A percentile compares a stretch with the other conserved stretches of the same genome.
phyloP scores from a whole-genome alignment of 2,888 invertebrate species.

The Cephus nigrinus region DNA sequence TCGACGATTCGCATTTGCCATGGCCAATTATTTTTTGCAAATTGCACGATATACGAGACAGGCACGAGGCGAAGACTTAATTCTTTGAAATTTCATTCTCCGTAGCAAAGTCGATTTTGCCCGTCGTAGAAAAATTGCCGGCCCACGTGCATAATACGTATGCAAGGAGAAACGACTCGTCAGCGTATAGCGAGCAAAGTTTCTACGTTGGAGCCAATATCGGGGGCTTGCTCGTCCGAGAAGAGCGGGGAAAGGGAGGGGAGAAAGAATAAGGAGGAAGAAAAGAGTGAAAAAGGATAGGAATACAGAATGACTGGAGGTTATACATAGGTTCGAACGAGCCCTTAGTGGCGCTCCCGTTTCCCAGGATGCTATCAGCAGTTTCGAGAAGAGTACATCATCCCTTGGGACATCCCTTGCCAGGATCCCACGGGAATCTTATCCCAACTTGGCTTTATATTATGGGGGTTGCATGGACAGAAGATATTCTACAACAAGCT shows the following conservation, averaged over 20 bases:
- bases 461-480: conserved; percentile 16
- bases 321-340: neutral
- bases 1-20: neutral
- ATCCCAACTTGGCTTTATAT: conserved; percentile 46
- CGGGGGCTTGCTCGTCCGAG: neutral
- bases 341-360: neutral
- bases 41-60: neutral
- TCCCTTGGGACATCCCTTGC: conserved; percentile 33
- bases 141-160: neutral
- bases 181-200: neutral
- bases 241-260: neutral
- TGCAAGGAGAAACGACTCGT: neutral
- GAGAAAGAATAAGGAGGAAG: neutral
- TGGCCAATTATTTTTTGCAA: neutral
- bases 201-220: neutral
- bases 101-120: neutral
- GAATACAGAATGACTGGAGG: conserved; percentile 19
- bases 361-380: conserved; percentile 47
- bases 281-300: conserved; percentile 18
- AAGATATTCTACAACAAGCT: neutral
- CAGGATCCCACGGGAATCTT: conserved; percentile 46
- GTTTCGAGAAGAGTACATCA: conserved; percentile 51
- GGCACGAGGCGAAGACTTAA: neutral
- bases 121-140: neutral
- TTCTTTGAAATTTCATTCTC: neutral